A percentile compares a stretch with the other conserved stretches of the same genome.
phyloP scores from a whole-genome alignment of 2,797 vertebrate species.

The Acanthurus lineatus region DNA sequence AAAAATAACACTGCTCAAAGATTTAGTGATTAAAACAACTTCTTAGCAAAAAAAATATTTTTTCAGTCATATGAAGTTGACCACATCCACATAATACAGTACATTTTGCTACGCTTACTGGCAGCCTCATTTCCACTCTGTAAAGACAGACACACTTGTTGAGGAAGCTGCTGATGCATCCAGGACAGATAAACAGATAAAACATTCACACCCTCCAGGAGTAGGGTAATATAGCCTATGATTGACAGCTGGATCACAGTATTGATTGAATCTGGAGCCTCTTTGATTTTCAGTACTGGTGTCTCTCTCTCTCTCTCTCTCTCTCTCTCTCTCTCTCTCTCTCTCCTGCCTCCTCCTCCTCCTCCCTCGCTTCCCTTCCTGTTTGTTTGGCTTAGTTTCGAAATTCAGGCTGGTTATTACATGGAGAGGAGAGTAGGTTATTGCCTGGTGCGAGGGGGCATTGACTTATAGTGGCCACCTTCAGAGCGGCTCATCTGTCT shows the following conservation, averaged over 20 bases:
- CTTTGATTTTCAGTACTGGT: constrained; percentile 49
- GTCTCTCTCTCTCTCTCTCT: constrained; percentile 5
- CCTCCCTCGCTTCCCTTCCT: constrained; percentile 50
- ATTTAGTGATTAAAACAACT: constrained; percentile 57
- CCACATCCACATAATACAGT: constrained; percentile 1
- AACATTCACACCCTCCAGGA: constrained; percentile 38
- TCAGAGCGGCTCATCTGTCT: constrained; percentile 57
- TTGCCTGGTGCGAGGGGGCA: constrained; percentile 76
- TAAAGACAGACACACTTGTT: neutral
- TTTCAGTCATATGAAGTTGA: constrained; percentile 22
- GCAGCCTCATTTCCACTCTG: constrained; percentile 17
- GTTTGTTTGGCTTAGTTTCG: constrained; percentile 80
- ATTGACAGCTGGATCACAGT: constrained; percentile 80
- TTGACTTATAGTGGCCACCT: constrained; percentile 69
- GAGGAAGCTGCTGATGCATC: constrained; percentile 24
- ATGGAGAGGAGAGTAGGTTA: constrained; percentile 74
- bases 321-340: constrained; percentile 14
- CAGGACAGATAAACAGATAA: constrained; percentile 28
- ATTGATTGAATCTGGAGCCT: constrained; percentile 75
- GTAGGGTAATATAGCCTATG: constrained; percentile 71
- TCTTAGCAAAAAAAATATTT: constrained; percentile 44
- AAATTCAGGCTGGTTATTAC: constrained; percentile 83
- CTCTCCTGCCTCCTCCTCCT: constrained; percentile 12
- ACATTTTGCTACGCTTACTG: constrained; percentile 15
- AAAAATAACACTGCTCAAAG: constrained; percentile 25